Conservation (phyloP, 2,888 invertebrate genomes). For the Sipha maydis region DNA sequence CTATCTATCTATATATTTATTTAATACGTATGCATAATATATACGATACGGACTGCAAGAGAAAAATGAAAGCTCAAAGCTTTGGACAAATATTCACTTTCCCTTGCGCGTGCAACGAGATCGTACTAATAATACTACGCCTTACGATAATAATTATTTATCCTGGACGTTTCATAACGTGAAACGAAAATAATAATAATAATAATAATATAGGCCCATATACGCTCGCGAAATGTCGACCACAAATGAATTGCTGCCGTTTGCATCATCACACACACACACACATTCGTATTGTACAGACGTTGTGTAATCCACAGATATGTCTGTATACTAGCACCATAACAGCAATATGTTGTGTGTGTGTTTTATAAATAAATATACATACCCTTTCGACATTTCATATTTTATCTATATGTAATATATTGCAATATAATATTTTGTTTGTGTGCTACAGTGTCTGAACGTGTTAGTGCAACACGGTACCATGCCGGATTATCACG, state of each 20-base stretch:
- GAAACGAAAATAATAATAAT: background rate
- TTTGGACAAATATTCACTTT: constrained; percentile 10
- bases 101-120: background rate
- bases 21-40: no score
- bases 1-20: background rate
- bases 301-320: constrained; percentile 20
- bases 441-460: constrained; percentile 74
- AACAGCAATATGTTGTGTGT: background rate
- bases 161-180: constrained; percentile 16
- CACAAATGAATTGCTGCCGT: constrained; percentile 28
- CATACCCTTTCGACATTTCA: constrained; percentile 20
- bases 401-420: no score
- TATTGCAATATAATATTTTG: background rate
- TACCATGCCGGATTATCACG: constrained; percentile 75
- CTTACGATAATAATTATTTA: background rate
- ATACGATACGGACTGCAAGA: background rate
- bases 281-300: background rate
- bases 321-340: background rate
- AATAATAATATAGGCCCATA: background rate
- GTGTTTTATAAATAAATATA: no score
- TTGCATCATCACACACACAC: constrained; percentile 18
- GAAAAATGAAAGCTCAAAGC: constrained; percentile 42
- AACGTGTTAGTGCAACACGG: constrained; percentile 85
- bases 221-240: constrained; percentile 28
- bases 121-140: background rate